phyloP scores from a whole-genome alignment of 2,113 vertebrate genomes.

The Haliaeetus leucogaster region DNA sequence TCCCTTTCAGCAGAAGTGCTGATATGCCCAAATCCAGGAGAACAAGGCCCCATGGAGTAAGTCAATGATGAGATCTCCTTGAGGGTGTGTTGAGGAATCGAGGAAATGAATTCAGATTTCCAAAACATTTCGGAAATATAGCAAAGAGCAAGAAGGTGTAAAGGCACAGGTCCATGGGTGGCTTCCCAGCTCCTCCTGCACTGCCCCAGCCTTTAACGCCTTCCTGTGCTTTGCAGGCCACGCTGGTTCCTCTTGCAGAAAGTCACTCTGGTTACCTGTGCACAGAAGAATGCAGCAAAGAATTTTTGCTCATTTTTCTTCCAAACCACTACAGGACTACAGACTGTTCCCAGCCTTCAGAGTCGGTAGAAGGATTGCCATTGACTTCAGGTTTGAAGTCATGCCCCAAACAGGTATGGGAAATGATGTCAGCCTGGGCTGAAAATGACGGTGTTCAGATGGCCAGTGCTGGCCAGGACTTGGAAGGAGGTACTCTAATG shows the following conservation, averaged over 20 bases:
- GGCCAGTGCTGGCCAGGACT: background rate
- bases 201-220: background rate
- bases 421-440: background rate
- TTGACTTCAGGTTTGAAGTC: background rate
- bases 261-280: background rate
- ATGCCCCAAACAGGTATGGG: background rate
- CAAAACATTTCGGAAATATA: background rate
- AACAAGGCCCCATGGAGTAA: background rate
- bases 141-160: background rate
- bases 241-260: background rate
- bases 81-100: background rate
- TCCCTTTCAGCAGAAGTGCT: background rate
- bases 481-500: background rate
- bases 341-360: background rate
- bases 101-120: background rate
- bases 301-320: background rate
- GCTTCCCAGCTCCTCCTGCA: background rate
- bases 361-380: background rate
- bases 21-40: background rate
- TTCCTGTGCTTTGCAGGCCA: background rate
- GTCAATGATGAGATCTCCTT: background rate
- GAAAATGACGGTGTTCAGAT: background rate
- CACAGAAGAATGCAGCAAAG: background rate
- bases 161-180: background rate
- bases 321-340: background rate